Evolutionary conservation across 2,888 invertebrate species (phyloP), one percentile per base, ranked within the genome.

Genomic region (Pheosia gnoma): DNA sequence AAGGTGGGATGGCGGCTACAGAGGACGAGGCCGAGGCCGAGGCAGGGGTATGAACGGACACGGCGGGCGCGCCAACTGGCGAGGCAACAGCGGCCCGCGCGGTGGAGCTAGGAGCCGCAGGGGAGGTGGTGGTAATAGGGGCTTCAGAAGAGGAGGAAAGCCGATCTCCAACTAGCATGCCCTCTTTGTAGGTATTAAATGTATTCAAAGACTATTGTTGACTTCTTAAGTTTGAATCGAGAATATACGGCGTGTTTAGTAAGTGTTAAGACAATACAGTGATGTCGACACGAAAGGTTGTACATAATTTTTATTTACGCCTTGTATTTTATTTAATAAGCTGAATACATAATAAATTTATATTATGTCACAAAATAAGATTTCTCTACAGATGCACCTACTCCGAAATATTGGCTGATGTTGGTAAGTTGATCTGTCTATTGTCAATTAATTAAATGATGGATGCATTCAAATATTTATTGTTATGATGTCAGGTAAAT

Each of bases 271-370:
- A 83, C 78, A 83, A 84, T 80, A 83, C 78, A 83, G 86, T 90
- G 86, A 83, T 81, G 82, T 77, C 78, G 77, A 84, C 84, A 80
- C 79, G 81, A 84, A 83, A 86, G 85, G 89, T 90, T 93, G 93
- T 92, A 92, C 75, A 93, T 91, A 91, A 83, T 88, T 88, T 87
- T 83, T 83, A 80, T 84, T 89, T 88, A 88, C 86, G 83, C 86
- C 90, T 88, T 90, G 83, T 89, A 85, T 84, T 87, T 87, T 86
- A 85, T 83, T 87, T 79, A 70, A 77, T 87, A 86, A 87, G 84
- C 80, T 87, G 79, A 81, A 86, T 75, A 87, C 85, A 88, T 85
- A 90, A 89, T 91, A 89, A 89, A 85, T 81, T 83, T 84, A 80
- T 86, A 85, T 87, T 88, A 86, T 84, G 85, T 85, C 79, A 82